Conservation (phyloP, 2,113 vertebrate species). For the Chaetorhynchus papuensis region DNA sequence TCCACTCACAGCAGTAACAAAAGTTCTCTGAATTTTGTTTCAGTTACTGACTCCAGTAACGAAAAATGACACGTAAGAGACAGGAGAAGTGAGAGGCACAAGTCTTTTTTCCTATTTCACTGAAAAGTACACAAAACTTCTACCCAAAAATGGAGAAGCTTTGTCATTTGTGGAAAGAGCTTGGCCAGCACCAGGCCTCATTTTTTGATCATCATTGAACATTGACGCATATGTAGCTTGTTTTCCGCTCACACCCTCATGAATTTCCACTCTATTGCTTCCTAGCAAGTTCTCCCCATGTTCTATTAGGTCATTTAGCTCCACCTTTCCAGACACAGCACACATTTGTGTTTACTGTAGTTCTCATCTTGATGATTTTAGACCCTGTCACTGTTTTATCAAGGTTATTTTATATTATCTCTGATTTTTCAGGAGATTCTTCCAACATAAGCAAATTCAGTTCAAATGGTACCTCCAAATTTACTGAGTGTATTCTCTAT, state of each 20-base stretch:
- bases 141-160: neutral
- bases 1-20: neutral
- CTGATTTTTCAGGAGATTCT: neutral
- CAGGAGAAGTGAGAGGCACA: neutral
- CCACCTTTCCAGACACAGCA: neutral
- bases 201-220: neutral
- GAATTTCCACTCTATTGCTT: neutral
- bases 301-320: neutral
- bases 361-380: neutral
- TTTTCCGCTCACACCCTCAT: neutral
- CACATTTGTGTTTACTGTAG: neutral
- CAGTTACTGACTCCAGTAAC: neutral
- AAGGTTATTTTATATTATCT: neutral
- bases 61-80: accelerated
- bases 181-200: neutral
- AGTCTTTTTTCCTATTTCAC: neutral
- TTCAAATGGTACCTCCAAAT: neutral
- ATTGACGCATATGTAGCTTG: neutral
- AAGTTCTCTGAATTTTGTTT: neutral
- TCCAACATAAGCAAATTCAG: neutral
- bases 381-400: neutral
- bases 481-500: neutral
- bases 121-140: neutral
- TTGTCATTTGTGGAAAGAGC: neutral
- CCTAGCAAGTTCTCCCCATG: neutral